Base-by-base conservation (phyloP, 2,797 vertebrate species). In the Pteropus rufus region DNA sequence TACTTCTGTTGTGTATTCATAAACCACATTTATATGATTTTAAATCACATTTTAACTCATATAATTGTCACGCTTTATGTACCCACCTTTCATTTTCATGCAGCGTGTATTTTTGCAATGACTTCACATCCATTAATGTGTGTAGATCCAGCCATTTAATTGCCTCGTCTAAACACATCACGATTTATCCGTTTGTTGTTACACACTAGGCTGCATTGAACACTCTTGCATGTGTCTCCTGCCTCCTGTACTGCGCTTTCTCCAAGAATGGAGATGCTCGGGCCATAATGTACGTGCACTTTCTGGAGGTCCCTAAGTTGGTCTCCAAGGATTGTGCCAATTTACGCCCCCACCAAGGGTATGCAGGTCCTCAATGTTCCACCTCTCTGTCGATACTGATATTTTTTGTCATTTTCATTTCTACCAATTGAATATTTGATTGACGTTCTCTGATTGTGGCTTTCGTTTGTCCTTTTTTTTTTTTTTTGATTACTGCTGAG, bases 401-500 rank as follows among this genome's bases (percentile, higher is more conserved):
- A 34, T 3, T 36, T 3, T 34, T 21, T 65, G 15, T 7, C 58
- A 76, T 83, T 87, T 86, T 52, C 21, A 41, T 85, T 89, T 80
- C 16, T 64, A 39, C 3, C 19, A 7, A 14, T 54, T 29, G 7
- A 69, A 26, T 31, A 41, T 69, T 46, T 89, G 52, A 34, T 69
- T 29, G 31, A 10, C 41, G 14, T 76, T 58, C 26, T 41, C 52
- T 58, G 21, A 54, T 34, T 60, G 12, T 44, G 54, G 31, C 39
- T 82, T 46, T 60, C 49, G 56, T 64, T 88, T 88, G 2, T n/a
- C 36, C 80, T 80, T 88, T 82, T 83, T 87, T 84, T 18, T 36
- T 44, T 41, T 44, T 44, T 44, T 44, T 44, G 18, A 31, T 60
- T 69, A 41, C n/a, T 75, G 21, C 6, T 34, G 16, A 60, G 3